Conservation (phyloP, 35 echinoderm and acorn worm genomes). For the Ptychodera flava region DNA sequence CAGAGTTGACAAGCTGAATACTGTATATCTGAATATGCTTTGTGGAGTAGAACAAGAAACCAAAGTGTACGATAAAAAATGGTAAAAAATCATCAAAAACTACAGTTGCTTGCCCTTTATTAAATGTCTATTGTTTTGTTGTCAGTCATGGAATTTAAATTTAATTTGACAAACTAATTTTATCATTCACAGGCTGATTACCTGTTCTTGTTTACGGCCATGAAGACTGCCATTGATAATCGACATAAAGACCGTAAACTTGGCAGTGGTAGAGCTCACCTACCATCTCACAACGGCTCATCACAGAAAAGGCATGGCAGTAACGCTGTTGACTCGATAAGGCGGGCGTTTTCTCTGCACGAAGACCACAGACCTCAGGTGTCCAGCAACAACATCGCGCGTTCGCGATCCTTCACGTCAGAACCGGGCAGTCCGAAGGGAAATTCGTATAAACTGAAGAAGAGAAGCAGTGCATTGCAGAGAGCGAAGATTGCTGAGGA, state of each 20-base stretch:
- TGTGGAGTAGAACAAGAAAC: too few relatives aligned
- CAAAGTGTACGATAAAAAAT: too few relatives aligned
- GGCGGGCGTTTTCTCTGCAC: neutral
- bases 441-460: neutral
- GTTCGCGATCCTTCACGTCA: neutral
- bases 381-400: neutral
- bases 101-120: too few relatives aligned
- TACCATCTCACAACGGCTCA: neutral
- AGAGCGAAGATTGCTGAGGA: neutral
- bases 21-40: too few relatives aligned
- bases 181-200: too few relatives aligned
- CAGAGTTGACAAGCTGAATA: too few relatives aligned
- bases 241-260: neutral
- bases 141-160: too few relatives aligned
- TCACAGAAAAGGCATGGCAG: neutral
- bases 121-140: too few relatives aligned
- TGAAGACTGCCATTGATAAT: neutral
- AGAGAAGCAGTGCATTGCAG: neutral
- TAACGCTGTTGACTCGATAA: neutral
- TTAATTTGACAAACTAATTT: too few relatives aligned
- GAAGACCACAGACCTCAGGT: neutral
- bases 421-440: neutral
- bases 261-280: neutral
- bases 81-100: too few relatives aligned
- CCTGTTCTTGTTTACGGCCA: neutral